A percentile compares a stretch with the other conserved stretches of the same genome.
Evolutionary conservation across 2,797 vertebrate species (phyloP).

Genomic region (Enteromius anoplus): DNA sequence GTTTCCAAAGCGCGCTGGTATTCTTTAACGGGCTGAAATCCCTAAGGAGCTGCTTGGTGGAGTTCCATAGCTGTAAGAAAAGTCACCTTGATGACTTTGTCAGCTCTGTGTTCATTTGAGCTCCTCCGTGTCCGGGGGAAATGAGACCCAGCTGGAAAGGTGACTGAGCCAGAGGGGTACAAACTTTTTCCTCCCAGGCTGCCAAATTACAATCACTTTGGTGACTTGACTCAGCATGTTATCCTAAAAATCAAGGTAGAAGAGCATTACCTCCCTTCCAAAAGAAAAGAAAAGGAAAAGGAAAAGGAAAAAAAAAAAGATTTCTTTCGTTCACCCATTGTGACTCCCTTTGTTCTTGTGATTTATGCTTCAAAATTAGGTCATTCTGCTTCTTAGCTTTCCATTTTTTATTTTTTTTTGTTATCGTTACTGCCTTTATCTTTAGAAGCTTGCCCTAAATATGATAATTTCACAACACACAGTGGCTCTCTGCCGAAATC

Average conservation of each 20-base stretch:
- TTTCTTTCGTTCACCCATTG: slow-evolving; percentile 18
- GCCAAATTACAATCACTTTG: slow-evolving; percentile 52
- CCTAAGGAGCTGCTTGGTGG: slow-evolving; percentile 15
- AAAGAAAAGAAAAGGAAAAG: not conserved
- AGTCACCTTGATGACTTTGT: slow-evolving; percentile 60
- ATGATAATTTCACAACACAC: slow-evolving; percentile 26
- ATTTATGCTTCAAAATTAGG: slow-evolving; percentile 46
- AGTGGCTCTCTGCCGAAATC: slow-evolving; percentile 1
- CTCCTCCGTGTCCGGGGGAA: slow-evolving; percentile 34
- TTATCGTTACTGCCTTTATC: slow-evolving; percentile 24
- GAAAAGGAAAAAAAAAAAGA: not conserved
- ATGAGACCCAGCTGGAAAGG: slow-evolving; percentile 53
- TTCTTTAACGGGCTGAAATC: slow-evolving; percentile 15
- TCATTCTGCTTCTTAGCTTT: slow-evolving; percentile 36
- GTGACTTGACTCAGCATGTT: slow-evolving; percentile 39
- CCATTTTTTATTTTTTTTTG: slow-evolving; percentile 14
- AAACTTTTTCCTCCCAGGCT: slow-evolving; percentile 46
- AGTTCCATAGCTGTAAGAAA: slow-evolving; percentile 36
- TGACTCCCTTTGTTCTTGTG: slow-evolving; percentile 26
- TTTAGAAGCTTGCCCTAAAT: slow-evolving; percentile 35
- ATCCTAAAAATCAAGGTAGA: slow-evolving; percentile 39
- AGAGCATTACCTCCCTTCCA: slow-evolving; percentile 13
- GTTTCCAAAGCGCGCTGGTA: not conserved
- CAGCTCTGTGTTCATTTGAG: slow-evolving; percentile 46
- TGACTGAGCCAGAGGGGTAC: slow-evolving; percentile 35